phyloP scores from a whole-genome alignment of 2,113 vertebrate genomes.

The Castor canadensis region DNA sequence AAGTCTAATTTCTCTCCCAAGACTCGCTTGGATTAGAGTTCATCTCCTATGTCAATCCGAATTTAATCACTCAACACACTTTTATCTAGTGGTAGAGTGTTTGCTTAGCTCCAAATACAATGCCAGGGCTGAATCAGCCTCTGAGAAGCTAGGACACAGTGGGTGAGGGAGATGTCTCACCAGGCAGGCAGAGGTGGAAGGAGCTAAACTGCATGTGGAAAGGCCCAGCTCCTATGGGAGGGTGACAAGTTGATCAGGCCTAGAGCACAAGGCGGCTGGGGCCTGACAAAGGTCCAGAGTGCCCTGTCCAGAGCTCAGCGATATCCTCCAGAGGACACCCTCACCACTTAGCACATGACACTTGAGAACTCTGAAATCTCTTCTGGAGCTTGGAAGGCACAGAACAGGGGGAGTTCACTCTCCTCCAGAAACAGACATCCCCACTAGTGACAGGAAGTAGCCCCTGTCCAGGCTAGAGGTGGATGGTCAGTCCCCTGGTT shows the following conservation, averaged over 20 bases:
- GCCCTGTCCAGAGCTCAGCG: not conserved
- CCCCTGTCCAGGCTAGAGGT: not conserved
- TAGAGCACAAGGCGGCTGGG: not conserved
- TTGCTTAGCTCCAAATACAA: not conserved
- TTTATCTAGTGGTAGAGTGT: no score
- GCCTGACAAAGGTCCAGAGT: not conserved
- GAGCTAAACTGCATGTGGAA: fast-evolving
- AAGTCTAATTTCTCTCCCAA: not conserved
- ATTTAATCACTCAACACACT: fast-evolving
- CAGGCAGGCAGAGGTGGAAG: not conserved
- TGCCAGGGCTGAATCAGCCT: not conserved
- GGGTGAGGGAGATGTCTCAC: not conserved
- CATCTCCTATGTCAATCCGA: not conserved
- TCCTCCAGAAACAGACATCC: not conserved
- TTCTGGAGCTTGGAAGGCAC: not conserved
- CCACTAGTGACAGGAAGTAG: not conserved
- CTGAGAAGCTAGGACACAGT: not conserved
- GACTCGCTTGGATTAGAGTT: not conserved
- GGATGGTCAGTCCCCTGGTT: no score
- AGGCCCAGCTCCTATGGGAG: not conserved
- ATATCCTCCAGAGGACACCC: not conserved
- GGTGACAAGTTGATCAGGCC: fast-evolving
- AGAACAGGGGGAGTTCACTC: no score
- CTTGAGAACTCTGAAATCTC: not conserved
- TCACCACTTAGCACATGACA: not conserved